Base-by-base conservation (phyloP, 2,113 vertebrate genomes). In the Prionailurus bengalensis region DNA sequence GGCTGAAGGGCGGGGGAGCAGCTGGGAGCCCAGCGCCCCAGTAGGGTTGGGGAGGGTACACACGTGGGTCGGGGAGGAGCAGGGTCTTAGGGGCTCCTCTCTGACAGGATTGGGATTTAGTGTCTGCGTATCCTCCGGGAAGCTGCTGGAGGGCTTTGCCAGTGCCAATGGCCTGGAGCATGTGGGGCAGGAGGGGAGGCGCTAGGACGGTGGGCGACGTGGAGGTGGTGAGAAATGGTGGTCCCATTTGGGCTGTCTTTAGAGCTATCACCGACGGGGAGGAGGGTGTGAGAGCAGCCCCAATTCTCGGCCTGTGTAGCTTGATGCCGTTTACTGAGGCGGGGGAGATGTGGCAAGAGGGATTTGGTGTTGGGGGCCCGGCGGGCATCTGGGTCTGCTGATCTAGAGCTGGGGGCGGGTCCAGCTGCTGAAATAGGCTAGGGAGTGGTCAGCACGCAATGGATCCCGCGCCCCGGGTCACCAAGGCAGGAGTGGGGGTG, bases 271-370 rank as follows among this genome's bases (percentile, higher is more conserved):
- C 80, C 17, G 25, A 11, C 70, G 31, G 21, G 42, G 39, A 42
- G 93, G 53, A n/a, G 63, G 33, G 7, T 14, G 0, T 0, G 19
- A 7, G 29, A 36, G 19, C 39, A 33, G 9, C 85, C 42, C 55
- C 7, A 3, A 5, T 14, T 23, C n/a, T 36, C 53, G 33, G 48
- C n/a, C 10, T 8, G 0, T 21, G 78, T 4, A 12, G 10, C 42
- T 45, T 2, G 55, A 8, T 39, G 71, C 71, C 55, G 0, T 17
- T 70, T 66, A 3, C 8, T 23, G 33, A 51, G 66, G 8, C 7
- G 7, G n/a, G 42, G n/a, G 12, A 1, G 53, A 2, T 15, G 25
- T 31, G 2, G 7, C 25, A 31, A 8, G 10, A 5, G 71, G n/a
- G 61, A 1, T 19, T 63, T 89, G 66, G 55, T 10, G 7, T 29